Conservation (phyloP, 2,888 invertebrate species). For the Pachydiplax longipennis region DNA sequence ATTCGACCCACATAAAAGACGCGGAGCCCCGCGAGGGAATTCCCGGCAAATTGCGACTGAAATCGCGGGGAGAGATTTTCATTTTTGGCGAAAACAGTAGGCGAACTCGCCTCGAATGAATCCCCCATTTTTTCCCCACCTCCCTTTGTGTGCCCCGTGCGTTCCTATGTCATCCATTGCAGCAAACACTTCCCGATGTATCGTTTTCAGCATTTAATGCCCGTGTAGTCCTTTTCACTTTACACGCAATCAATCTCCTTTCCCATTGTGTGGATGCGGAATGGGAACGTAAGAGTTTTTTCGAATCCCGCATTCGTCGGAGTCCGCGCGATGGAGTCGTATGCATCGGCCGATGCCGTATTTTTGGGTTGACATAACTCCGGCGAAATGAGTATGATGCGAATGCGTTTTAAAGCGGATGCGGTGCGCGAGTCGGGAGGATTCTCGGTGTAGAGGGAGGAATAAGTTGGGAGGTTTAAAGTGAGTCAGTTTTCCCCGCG, state of each 20-base stretch:
- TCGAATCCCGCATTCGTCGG: background rate
- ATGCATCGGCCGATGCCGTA: background rate
- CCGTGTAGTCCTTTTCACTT: conserved; percentile 6
- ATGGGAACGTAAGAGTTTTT: background rate
- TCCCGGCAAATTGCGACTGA: no score
- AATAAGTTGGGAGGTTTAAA: no score
- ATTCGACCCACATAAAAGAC: no score
- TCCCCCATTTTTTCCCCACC: background rate
- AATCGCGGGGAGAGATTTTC: no score
- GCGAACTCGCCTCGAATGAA: no score
- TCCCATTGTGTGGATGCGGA: background rate
- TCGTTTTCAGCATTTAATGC: conserved; percentile 33
- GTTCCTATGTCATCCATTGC: background rate
- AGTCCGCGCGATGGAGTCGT: background rate
- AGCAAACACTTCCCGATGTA: conserved; percentile 11
- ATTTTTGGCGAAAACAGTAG: no score
- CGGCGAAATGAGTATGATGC: background rate
- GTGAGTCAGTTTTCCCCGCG: no score
- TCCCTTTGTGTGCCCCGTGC: background rate
- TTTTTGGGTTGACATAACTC: no score
- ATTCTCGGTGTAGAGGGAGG: no score
- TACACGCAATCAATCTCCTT: conserved; percentile 30
- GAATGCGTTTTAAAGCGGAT: background rate
- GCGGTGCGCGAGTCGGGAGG: no score
- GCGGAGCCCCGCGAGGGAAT: no score